Percentiles rank a stretch among this genome's conserved stretches.
phyloP scores from a whole-genome alignment of 2,113 vertebrate species.

The Bufo bufo region DNA sequence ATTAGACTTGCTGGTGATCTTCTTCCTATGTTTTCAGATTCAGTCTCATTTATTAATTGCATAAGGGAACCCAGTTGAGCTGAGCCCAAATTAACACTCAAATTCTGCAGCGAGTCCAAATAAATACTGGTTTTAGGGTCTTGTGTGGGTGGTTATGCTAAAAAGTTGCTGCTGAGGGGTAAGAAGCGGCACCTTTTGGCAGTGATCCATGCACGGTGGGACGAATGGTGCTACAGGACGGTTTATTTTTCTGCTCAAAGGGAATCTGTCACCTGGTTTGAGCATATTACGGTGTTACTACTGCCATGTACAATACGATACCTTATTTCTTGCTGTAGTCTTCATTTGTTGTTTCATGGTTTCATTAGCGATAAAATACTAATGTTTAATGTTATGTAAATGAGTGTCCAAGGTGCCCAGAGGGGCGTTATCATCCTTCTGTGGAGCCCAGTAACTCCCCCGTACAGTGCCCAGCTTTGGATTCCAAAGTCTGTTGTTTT shows the following conservation, averaged over 20 bases:
- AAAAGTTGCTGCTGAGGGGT: background rate
- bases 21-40: background rate
- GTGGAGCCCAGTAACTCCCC: too few relatives aligned
- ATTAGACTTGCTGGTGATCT: slow-evolving; percentile 6
- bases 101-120: slow-evolving; percentile 29
- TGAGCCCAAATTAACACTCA: slow-evolving; percentile 50
- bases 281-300: too few relatives aligned
- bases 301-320: too few relatives aligned
- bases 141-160: slow-evolving; percentile 35
- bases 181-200: slow-evolving; percentile 27
- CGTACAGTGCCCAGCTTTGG: too few relatives aligned
- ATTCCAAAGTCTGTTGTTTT: background rate
- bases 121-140: background rate
- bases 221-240: background rate
- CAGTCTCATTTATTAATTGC: background rate
- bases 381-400: too few relatives aligned
- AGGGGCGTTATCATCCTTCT: too few relatives aligned
- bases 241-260: slow-evolving; percentile 9
- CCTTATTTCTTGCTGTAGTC: too few relatives aligned
- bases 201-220: slow-evolving; percentile 4
- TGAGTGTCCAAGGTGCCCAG: too few relatives aligned
- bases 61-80: slow-evolving; percentile 22
- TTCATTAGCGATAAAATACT: too few relatives aligned
- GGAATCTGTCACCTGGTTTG: slow-evolving; percentile 13
- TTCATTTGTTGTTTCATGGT: too few relatives aligned